Base-by-base conservation (phyloP, 2,888 invertebrate species). In the Parnassius apollo region DNA sequence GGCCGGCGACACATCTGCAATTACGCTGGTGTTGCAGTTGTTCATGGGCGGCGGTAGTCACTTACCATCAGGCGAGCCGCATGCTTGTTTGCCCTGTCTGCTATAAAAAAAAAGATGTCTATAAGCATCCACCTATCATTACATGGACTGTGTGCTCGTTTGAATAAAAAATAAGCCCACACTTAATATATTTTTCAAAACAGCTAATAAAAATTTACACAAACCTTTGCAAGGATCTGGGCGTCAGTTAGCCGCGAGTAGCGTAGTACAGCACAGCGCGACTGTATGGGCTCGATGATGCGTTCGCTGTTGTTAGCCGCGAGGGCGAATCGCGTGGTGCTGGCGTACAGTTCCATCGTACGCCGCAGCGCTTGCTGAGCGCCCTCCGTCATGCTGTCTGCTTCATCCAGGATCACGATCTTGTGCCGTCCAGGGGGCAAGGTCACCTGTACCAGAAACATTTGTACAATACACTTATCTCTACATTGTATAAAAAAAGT, bases 381-480 rank as follows among this genome's bases (percentile, higher is more conserved):
- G 0, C 99, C 99, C 75, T 99, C 99, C 0, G 99, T 99, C 99
- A 99, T 99, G 82, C 98, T 97, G 91, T 99, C 99, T 0, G 99
- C 99, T 89, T 99, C 99, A 88, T 99, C 99, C 44, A 99, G 90
- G 74, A 99, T 98, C 61, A 99, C 96, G 67, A 99, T 97, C 87
- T 99, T 99, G 83, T 99, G 99, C 0, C 91, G 70, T 0, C 98
- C 98, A 13, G 95, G 92, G 0, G 98, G 98, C 55, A 99, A 85
- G 0, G 98, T 98, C 0, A 99, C 98, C 93, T 87, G 57, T 2
- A 66, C 2, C 18, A 45, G 9, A 2, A 1, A 48, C 8, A 48
- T n/a, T 8, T 48, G 13, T 18, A 12, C 25, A 25, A 25, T 25
- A 25, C 2, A 25, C 25, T 25, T 18, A 18, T 18, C 18, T 18